Base-by-base conservation (phyloP, 2,888 invertebrate genomes). In the Conops quadrifasciatus region DNA sequence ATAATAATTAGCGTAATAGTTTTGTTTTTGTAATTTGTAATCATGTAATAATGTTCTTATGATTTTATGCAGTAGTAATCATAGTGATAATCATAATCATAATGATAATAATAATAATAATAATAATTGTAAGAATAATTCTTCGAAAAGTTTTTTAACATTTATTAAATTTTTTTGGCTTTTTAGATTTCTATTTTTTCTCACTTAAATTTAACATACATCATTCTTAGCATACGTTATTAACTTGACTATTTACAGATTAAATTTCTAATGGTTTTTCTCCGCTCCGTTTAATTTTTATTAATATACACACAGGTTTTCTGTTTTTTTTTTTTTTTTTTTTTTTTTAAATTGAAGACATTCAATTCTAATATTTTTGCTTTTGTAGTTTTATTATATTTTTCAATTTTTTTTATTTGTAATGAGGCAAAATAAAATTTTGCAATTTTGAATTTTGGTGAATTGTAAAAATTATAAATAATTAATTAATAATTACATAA, bases 91-190 rank as follows among this genome's bases (percentile, higher is more conserved):
- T 65, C 24, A 30, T 43, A n/a, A 60, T 60, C 30, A 65, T 65
- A 56, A 64, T 67, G 43, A 68, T 71, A 65, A 71, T 68, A 49
- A 63, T 63, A 47, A 51, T 65, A 53, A 67, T 67, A 28, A 59
- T 59, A 58, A 78, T 79, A 79, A 77, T 80, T 76, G 77, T 77
- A 82, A 82, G 79, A 78, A 80, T 75, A 75, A 74, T 72, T 73
- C 74, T 75, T 74, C 26, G 26, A 67, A 24, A 47, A 36, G 24
- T 5, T 45, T 67, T 28, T 59, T 43, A 28, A 67, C 56, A 43
- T 43, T 67, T 26, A 45, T 45, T 65, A n/a, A n/a, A 73, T 73
- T 73, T 79, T 74, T 76, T 64, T 75, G 70, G 75, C 71, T 74
- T 72, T 71, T 71, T 71, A 68, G 71, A 70, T 71, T 72, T 67